Evolutionary conservation across 2,113 vertebrate species (phyloP).

Genomic region (Poeciliopsis retropinna): DNA sequence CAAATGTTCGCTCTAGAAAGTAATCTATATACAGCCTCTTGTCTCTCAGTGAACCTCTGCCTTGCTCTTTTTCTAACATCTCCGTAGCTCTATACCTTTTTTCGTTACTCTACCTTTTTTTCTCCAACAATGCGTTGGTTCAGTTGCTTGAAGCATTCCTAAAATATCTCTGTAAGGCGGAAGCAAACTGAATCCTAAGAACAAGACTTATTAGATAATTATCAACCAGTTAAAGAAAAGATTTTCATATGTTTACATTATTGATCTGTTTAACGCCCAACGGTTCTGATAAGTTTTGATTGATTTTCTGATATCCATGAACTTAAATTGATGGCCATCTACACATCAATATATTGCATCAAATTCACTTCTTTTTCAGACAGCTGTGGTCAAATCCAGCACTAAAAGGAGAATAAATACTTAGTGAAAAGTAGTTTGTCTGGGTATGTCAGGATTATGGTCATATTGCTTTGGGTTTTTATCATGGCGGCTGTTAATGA

Average conservation of each 20-base stretch:
- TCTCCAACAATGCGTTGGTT: constrained; percentile 1
- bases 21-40: constrained; percentile 17
- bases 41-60: constrained; percentile 11
- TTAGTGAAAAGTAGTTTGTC: neutral
- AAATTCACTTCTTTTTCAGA: neutral
- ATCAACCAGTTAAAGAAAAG: neutral
- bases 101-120: neutral
- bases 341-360: neutral
- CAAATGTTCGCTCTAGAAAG: constrained; percentile 34
- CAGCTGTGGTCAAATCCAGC: neutral
- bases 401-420: neutral
- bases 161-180: neutral
- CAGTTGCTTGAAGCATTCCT: constrained; percentile 1
- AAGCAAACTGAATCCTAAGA: neutral
- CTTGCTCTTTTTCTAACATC: constrained; percentile 14
- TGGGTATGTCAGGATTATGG: neutral
- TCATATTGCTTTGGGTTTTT: neutral
- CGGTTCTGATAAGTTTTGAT: neutral
- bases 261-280: neutral
- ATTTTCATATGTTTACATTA: neutral
- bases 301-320: neutral
- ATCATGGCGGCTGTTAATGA: neutral
- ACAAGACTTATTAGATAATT: neutral
- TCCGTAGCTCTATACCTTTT: constrained; percentile 8
- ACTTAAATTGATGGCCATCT: neutral